Percentiles rank a stretch among this genome's conserved stretches.
phyloP scores from a whole-genome alignment of 2,888 invertebrate genomes.

The Microdon myrmicae region DNA sequence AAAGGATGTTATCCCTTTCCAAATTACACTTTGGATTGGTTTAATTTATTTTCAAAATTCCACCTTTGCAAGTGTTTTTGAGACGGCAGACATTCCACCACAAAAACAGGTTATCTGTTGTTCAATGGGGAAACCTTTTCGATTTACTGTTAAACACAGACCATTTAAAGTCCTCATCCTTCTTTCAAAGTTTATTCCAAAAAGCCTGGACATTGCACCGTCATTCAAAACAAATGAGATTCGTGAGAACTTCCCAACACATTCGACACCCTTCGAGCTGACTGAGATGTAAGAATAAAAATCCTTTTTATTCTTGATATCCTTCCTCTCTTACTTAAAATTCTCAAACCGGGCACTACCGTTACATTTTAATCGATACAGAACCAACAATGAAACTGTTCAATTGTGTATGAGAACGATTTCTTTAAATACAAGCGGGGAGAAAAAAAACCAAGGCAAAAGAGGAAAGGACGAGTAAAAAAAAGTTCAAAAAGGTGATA shows the following conservation, averaged over 20 bases:
- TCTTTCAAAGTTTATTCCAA: slow-evolving; percentile 17
- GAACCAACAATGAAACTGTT: slow-evolving; percentile 1
- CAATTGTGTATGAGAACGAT: slow-evolving; percentile 12
- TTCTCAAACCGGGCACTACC: no score
- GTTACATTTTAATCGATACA: slow-evolving; percentile 8
- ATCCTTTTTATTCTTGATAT: slow-evolving; percentile 13
- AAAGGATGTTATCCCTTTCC: no score
- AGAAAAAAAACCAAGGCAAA: no score
- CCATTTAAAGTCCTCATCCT: slow-evolving; percentile 6
- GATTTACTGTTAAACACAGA: slow-evolving; percentile 1
- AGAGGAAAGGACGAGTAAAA: no score
- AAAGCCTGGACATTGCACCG: slow-evolving; percentile 10
- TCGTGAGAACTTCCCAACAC: slow-evolving; percentile 21
- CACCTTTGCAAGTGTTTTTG: no score
- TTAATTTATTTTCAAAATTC: no score
- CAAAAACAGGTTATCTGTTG: no score
- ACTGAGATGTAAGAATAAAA: slow-evolving; percentile 9
- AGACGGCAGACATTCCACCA: no score
- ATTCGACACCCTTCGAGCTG: neutral
- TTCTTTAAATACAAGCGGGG: neutral
- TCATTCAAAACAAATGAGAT: slow-evolving; percentile 24
- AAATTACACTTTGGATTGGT: no score
- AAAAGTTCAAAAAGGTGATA: no score
- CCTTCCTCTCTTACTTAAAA: neutral
- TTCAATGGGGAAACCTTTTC: slow-evolving; percentile 1